Percentiles rank a stretch among this genome's conserved stretches.
Evolutionary conservation across 2,113 vertebrate species (phyloP).

Genomic region (Microtus richardsoni): DNA sequence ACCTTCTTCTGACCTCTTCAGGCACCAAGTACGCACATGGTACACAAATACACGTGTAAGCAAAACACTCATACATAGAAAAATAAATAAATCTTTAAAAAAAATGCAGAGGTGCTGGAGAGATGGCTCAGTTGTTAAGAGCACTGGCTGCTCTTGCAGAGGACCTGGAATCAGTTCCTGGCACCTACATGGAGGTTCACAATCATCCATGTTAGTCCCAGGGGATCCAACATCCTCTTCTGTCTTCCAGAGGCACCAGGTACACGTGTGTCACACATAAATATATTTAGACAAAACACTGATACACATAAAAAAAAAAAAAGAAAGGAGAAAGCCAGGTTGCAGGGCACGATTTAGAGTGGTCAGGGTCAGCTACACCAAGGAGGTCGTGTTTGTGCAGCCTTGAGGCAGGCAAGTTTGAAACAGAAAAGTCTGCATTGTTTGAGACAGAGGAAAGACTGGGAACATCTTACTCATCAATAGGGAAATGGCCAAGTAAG

Average conservation of each 20-base stretch:
- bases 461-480: conserved; percentile 64
- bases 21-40: not conserved
- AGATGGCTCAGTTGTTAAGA: not conserved
- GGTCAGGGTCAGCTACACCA: not conserved
- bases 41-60: not conserved
- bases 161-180: too few relatives aligned
- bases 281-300: not conserved
- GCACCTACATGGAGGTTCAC: not conserved
- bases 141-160: not conserved
- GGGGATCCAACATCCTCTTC: not conserved
- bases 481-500: conserved; percentile 58
- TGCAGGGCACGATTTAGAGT: not conserved
- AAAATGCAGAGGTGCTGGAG: not conserved
- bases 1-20: not conserved
- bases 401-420: not conserved
- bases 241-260: not conserved
- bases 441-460: conserved; percentile 18
- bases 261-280: not conserved
- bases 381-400: conserved; percentile 27
- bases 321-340: not conserved
- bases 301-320: not conserved
- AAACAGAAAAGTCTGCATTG: conserved; percentile 52
- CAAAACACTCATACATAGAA: not conserved
- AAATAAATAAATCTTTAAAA: not conserved
- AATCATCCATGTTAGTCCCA: not conserved